Evolutionary conservation across 53 echinoderm and acorn worm genomes (phyloP).

Genomic region (Antedon mediterranea): DNA sequence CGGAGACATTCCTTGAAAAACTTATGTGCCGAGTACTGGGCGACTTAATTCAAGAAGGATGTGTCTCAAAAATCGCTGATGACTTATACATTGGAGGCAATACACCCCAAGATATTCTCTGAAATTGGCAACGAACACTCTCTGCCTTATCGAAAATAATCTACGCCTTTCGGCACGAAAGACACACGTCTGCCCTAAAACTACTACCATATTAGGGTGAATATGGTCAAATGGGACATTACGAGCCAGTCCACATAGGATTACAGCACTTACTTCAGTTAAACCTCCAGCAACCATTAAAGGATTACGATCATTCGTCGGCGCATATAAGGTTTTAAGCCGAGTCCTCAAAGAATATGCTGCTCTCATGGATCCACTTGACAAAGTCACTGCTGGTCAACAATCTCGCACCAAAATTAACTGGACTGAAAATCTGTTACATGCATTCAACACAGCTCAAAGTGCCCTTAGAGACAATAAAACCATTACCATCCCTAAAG

Average conservation of each 20-base stretch:
- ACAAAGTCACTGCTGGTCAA: neutral
- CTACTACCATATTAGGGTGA: conserved; percentile 6
- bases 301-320: neutral
- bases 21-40: too few relatives aligned
- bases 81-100: neutral
- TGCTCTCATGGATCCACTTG: neutral
- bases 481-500: neutral
- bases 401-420: neutral
- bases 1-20: neutral
- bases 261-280: neutral
- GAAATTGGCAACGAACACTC: neutral
- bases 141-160: neutral
- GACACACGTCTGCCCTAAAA: neutral
- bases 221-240: neutral
- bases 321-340: neutral
- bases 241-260: neutral
- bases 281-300: neutral
- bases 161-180: too few relatives aligned
- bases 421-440: neutral
- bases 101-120: neutral
- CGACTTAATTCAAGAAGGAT: too few relatives aligned
- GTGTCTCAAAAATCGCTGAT: conserved; percentile 2
- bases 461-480: neutral
- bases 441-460: neutral
- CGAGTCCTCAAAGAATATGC: neutral